Conservation (phyloP, 2,797 vertebrate species). For the Coccyzus lansbergi region DNA sequence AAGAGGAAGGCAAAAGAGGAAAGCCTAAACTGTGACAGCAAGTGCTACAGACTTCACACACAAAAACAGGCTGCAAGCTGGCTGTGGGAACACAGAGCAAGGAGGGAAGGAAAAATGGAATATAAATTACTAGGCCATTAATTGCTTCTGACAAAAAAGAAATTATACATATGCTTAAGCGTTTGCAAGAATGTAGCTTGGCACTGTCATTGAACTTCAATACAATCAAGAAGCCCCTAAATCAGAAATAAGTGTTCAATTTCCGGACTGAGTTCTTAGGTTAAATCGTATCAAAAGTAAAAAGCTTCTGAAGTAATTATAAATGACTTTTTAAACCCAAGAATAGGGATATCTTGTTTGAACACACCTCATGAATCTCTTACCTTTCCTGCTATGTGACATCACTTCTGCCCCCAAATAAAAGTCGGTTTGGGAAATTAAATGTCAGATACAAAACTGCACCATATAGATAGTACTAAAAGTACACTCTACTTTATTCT, state of each 20-base stretch:
- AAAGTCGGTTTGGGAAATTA: neutral
- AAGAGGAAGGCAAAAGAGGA: neutral
- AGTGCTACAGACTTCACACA: neutral
- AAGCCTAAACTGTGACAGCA: neutral
- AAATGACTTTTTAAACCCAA: neutral
- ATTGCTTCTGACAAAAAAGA: neutral
- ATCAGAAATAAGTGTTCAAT: neutral
- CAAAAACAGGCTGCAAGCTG: neutral
- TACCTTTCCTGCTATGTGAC: neutral
- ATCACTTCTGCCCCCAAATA: neutral
- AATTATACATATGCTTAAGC: neutral
- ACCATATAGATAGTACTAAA: neutral
- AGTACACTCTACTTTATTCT: neutral
- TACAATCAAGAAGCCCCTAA: neutral
- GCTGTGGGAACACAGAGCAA: neutral
- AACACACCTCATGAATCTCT: neutral
- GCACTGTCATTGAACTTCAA: neutral
- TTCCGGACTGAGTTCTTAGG: neutral
- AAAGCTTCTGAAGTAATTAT: neutral
- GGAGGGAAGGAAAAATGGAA: neutral
- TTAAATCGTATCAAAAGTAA: neutral
- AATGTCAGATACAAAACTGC: neutral
- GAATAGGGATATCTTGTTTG: neutral
- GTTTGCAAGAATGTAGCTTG: neutral
- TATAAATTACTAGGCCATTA: neutral